These are phyloP conservation scores for Uloborus plumipes DNA, from an alignment of 2,888 invertebrate genomes.

Conservation along the genomic window DNA sequence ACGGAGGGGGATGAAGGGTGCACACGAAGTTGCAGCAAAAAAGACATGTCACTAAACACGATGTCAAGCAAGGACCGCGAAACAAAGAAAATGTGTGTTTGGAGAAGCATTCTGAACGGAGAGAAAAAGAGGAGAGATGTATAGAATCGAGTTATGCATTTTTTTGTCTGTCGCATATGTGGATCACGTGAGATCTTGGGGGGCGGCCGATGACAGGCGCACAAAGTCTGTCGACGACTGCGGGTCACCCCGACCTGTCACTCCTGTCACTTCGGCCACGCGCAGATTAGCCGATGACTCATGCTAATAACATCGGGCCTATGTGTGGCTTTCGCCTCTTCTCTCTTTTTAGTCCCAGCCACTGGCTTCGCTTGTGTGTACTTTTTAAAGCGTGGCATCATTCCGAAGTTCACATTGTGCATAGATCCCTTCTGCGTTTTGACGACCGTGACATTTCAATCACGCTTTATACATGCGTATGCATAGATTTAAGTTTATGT, in stretches of 20 bases:
- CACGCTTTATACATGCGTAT: too few species aligned
- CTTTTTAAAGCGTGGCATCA: too few species aligned
- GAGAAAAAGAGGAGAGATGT: constrained; percentile 20
- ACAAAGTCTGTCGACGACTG: constrained; percentile 36
- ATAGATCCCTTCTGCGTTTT: too few species aligned
- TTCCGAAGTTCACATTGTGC: too few species aligned
- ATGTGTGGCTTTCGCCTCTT: too few species aligned
- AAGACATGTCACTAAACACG: constrained; percentile 47
- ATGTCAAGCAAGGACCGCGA: constrained; percentile 37
- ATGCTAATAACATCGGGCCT: constrained; percentile 36
- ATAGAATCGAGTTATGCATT: constrained; percentile 9
- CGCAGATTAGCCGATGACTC: constrained; percentile 60
- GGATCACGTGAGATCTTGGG: constrained; percentile 55
- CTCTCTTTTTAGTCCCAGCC: too few species aligned
- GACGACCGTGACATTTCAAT: too few species aligned
- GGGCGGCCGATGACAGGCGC: constrained; percentile 54
- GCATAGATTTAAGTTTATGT: too few species aligned
- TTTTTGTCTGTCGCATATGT: constrained; percentile 55
- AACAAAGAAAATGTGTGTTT: constrained; percentile 61
- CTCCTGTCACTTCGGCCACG: constrained; percentile 45
- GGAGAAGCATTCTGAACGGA: constrained; percentile 36
- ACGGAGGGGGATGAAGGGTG: too few species aligned
- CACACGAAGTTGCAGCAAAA: too few species aligned
- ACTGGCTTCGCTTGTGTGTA: too few species aligned
- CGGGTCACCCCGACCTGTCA: constrained; percentile 50